Conservation (phyloP, 2,113 vertebrate genomes). For the Pongo abelii region DNA sequence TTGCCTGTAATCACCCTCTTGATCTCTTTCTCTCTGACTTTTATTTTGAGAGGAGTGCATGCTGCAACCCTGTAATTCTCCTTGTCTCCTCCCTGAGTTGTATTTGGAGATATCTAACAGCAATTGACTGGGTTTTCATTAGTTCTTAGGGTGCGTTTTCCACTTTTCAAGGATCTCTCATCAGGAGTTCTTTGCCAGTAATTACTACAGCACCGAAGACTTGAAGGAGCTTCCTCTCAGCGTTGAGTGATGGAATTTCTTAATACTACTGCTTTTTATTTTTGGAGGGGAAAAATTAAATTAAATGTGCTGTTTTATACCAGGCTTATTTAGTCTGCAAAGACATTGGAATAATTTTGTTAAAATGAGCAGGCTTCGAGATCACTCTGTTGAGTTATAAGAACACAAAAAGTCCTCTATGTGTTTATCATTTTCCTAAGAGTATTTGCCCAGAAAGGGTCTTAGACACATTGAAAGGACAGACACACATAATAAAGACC, state of each 20-base stretch:
- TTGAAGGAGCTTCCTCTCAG: slow-evolving; percentile 68
- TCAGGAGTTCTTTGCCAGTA: slow-evolving; percentile 74
- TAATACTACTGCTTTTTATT: slow-evolving; percentile 70
- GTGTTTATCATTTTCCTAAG: not conserved
- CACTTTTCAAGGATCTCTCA: slow-evolving; percentile 72
- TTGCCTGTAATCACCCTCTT: not conserved
- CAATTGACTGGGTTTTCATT: slow-evolving; percentile 69
- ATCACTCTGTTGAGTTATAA: not conserved
- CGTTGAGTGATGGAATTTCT: slow-evolving; percentile 62
- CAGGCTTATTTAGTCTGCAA: slow-evolving; percentile 57
- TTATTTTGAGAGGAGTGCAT: not conserved
- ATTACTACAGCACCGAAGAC: slow-evolving; percentile 68
- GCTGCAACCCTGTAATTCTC: not conserved
- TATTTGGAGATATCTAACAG: slow-evolving; percentile 59
- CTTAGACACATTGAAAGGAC: not conserved
- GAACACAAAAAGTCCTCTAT: not conserved
- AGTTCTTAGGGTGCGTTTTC: slow-evolving; percentile 73
- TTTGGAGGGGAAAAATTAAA: slow-evolving; percentile 70
- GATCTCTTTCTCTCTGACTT: not conserved
- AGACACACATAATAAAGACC: not conserved
- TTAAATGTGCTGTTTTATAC: slow-evolving; percentile 56
- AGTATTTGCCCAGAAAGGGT: not conserved
- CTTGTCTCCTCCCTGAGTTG: not conserved
- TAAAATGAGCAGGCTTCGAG: not conserved
- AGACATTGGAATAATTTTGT: slow-evolving; percentile 57